Base-by-base conservation (phyloP, 1,140 invertebrate species). In the Adelges cooleyi region DNA sequence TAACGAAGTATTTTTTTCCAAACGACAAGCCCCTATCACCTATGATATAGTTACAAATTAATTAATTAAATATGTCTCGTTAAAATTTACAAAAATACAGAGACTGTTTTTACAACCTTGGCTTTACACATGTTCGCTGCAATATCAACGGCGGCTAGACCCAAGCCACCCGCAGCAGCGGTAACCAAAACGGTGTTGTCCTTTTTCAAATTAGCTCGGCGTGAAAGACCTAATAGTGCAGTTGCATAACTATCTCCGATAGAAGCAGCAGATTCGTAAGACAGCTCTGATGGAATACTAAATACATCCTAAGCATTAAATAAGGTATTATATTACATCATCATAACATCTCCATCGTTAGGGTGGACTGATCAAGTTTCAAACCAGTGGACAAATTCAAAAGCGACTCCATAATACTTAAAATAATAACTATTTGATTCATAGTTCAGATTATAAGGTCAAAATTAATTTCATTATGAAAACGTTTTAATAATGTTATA, bases 71-170 rank as follows among this genome's bases (percentile, higher is more conserved):
- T 33, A 20, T 36, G 1, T 3, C 27, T 20, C 5, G 48, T 20
- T 50, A 10, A 40, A 53, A 46, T 48, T n/a, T 23, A 54, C 33
- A 17, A 23, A 13, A 2, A 22, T 13, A 11, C 22, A 2, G 15
- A 62, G 27, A 46, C 8, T 4, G 22, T 50, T 38, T 29, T 17
- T 29, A 53, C 44, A 69, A 82, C 82, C 73, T 82, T 76, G 17
- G 81, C 75, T 72, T 76, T 78, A 69, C 80, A 83, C 27, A 83
- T 77, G 73, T 82, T 82, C 29, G 77, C 76, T 17, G 81, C 81
- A 52, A 85, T 72, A 74, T 85, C 83, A 18, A 83, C 77, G 13
- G 81, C 79, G 56, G 83, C 81, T 52, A 82, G 70, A 25, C 82
- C 81, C 66, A 81, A 72, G 11, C 80, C 77, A 27, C 82, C 82